Evolutionary conservation across 64 coral and sea anemone species (phyloP), one percentile per base, ranked within the genome.

Genomic region (Montipora foliosa): DNA sequence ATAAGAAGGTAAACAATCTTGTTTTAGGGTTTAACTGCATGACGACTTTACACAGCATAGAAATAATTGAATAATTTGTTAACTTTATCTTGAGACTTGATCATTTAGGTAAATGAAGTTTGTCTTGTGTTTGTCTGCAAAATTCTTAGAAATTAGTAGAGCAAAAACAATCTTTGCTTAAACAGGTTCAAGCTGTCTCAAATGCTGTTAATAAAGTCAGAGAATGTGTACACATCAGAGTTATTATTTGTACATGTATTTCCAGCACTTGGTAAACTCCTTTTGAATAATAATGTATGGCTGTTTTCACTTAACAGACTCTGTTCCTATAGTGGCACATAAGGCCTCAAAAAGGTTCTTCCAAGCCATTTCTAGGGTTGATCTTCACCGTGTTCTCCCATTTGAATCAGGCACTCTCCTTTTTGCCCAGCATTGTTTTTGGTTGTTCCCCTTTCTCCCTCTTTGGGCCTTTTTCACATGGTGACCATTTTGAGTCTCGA

Each of bases 141-240:
- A 71, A 20, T 15, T 21, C 4, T 22, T 50, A 51, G 76, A 15
- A 19, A 51, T 51, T 17, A 71, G 68, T 22, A 24, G 20, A 6
- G 20, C 20, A 8, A 9, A 71, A 71, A 71, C 17, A 53, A 5
- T 9, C 20, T 7, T 64, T 64, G 61, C 13, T 64, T 64, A 14
- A 64, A 64, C 61, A 14, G 14, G 9, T 64, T 64, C 8, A 64
- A 64, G 14, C 4, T 64, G 61, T 64, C 14, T n/a, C 1, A 67
- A 49, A 49, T 85, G 82, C 62, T 70, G 66, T 70, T 16, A 85
- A 70, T 85, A 85, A 85, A 85, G 82, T 85, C 64, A 70, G 82
- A 85, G 62, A 49, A 85, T 24, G 79, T 82, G 57, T 82, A 82
- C 10, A 62, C 24, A 82, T 4, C 44, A 14, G 24, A 44, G 22